Base-by-base conservation (phyloP, 2,797 vertebrate genomes). In the Galago senegalensis region DNA sequence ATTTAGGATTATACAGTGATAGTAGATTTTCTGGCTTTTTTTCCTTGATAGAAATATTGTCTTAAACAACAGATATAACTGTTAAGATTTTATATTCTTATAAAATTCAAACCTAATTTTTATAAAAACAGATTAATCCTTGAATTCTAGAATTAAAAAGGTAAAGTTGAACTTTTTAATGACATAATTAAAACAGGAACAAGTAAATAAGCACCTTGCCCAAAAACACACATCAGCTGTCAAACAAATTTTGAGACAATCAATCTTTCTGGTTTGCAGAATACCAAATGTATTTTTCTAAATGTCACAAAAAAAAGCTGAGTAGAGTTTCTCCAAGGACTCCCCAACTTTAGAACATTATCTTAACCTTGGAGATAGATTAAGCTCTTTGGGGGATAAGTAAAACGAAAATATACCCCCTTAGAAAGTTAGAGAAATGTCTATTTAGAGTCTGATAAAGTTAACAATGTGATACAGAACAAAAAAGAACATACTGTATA, bases 241-340 rank as follows among this genome's bases (percentile, higher is more conserved):
- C 92, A 69, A 75, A 94, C 40, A 82, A 76, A 95, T 96, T 93
- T 58, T 91, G 70, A 96, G 82, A 95, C n/a, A 79, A 93, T 95
- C 84, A 40, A 83, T 96, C 87, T 92, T 75, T 94, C n/a, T 79
- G 14, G 61, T 92, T 96, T 94, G 76, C 65, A 83, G 92, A 95
- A 46, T 65, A 96, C 67, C 58, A 94, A 93, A 92, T 91, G 81
- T 46, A 94, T 81, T 96, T 96, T 96, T 96, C 72, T 92, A 81
- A 96, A 77, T 92, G 89, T 97, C 91, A 91, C 77, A 90, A 31
- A 93, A 94, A 94, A 95, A 60, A 75, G 53, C 49, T 49, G n/a
- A 91, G 34, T 18, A 93, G 72, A 89, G 79, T 89, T 94, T 85
- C 46, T 94, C 37, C 17, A 93, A 92, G 89, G 89, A 72, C 40